Evolutionary conservation across 2,888 invertebrate species (phyloP).

Genomic region (Oeneis ivallda): DNA sequence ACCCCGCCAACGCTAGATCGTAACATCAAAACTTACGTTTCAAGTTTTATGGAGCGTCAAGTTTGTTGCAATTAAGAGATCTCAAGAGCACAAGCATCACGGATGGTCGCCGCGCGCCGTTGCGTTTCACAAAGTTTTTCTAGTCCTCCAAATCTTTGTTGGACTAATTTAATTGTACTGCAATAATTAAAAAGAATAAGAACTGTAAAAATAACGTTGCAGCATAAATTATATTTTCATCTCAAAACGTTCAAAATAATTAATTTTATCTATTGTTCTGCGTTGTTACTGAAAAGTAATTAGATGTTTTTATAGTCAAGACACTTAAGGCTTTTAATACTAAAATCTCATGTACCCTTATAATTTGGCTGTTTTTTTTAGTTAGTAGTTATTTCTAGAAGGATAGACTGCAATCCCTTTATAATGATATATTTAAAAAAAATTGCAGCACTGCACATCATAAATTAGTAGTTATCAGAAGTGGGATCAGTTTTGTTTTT

Average conservation of each 20-base stretch:
- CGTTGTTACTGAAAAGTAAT: slow-evolving; percentile 7
- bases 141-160: slow-evolving; percentile 27
- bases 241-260: slow-evolving; percentile 2
- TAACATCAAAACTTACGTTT: slow-evolving; percentile 61
- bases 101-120: slow-evolving; percentile 60
- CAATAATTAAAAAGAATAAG: slow-evolving; percentile 8
- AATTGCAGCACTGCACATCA: neutral
- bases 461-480: no score
- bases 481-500: neutral
- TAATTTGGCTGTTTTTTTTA: no score
- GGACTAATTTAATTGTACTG: slow-evolving; percentile 14
- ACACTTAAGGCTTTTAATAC: neutral
- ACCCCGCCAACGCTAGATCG: slow-evolving; percentile 59
- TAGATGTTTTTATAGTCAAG: neutral
- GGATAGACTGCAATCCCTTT: no score
- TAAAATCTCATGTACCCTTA: neutral
- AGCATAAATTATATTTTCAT: neutral
- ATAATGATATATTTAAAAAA: no score
- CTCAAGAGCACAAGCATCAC: slow-evolving; percentile 61
- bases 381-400: no score
- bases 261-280: slow-evolving; percentile 8
- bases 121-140: slow-evolving; percentile 40
- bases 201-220: slow-evolving; percentile 2
- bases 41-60: slow-evolving; percentile 77
- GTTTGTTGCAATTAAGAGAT: slow-evolving; percentile 67